Percentiles rank a stretch among this genome's conserved stretches.
These are phyloP conservation scores for Garra rufa DNA, from an alignment of 2,113 vertebrate species.

Conservation along the genomic window DNA sequence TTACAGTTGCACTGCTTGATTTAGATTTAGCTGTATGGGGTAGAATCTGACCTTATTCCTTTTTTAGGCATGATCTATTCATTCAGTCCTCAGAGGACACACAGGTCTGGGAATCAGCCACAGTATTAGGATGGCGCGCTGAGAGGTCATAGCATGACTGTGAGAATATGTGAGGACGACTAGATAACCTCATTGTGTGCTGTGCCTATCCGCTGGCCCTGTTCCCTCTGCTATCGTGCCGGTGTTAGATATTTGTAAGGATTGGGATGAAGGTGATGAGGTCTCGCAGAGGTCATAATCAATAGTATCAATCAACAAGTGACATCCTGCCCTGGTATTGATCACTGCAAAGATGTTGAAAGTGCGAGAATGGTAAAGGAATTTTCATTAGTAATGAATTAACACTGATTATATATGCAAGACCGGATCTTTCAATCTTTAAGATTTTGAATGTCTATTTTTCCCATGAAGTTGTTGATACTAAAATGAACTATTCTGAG, in stretches of 20 bases:
- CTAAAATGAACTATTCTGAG: slow-evolving; percentile 27
- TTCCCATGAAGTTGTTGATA: slow-evolving; percentile 7
- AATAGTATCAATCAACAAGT: slow-evolving; percentile 72
- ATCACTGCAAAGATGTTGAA: slow-evolving; percentile 48
- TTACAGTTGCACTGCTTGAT: not conserved
- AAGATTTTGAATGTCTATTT: not conserved
- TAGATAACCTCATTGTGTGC: slow-evolving; percentile 49
- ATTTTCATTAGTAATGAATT: slow-evolving; percentile 3
- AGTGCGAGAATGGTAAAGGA: not conserved
- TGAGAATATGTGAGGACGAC: slow-evolving; percentile 48
- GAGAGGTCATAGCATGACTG: slow-evolving; percentile 36
- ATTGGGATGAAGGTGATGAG: slow-evolving; percentile 63
- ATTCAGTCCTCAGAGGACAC: slow-evolving; percentile 2
- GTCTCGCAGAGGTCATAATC: slow-evolving; percentile 62
- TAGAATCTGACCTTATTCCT: not conserved
- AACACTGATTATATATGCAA: not conserved
- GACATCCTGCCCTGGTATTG: slow-evolving; percentile 71
- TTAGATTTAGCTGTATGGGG: not conserved
- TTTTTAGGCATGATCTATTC: not conserved
- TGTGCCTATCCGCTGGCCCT: slow-evolving; percentile 43
- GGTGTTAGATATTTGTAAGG: slow-evolving; percentile 72
- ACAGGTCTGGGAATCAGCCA: slow-evolving; percentile 15
- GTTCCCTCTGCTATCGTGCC: slow-evolving; percentile 62
- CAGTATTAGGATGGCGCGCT: slow-evolving; percentile 34
- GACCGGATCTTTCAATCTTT: not conserved